A percentile compares a stretch with the other conserved stretches of the same genome.
Evolutionary conservation across 64 coral and sea anemone genomes (phyloP).

Genomic region (Montipora capricornis): DNA sequence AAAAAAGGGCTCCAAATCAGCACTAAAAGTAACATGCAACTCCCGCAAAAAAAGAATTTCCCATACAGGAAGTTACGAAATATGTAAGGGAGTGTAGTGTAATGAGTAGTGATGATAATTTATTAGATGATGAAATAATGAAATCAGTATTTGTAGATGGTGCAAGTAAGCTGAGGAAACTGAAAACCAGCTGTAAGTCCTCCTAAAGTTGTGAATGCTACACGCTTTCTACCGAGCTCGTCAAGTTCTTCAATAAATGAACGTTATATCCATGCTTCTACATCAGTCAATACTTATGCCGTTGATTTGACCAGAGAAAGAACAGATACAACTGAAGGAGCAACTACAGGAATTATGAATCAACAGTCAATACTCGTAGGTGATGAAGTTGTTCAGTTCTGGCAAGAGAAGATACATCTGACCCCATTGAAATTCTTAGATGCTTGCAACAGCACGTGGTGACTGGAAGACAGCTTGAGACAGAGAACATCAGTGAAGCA

Average conservation of each 20-base stretch:
- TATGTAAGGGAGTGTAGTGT: background rate
- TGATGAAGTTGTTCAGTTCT: slow-evolving; percentile 44
- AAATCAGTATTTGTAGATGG: background rate
- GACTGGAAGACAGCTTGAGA: slow-evolving; percentile 42
- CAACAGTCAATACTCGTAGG: background rate
- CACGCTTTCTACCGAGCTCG: no score
- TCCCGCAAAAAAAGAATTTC: slow-evolving; percentile 17
- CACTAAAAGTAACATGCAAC: slow-evolving; percentile 34
- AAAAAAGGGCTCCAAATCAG: slow-evolving; percentile 24
- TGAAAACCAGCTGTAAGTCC: background rate
- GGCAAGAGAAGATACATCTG: slow-evolving; percentile 60
- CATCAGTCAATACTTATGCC: background rate
- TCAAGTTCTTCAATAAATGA: no score
- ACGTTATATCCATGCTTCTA: background rate
- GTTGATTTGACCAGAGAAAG: slow-evolving; percentile 19
- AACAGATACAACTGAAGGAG: background rate
- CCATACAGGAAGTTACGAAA: background rate
- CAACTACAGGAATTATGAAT: background rate
- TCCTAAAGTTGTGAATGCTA: background rate
- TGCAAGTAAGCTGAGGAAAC: slow-evolving; percentile 1
- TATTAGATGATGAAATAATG: background rate
- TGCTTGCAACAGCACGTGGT: slow-evolving; percentile 48
- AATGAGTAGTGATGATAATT: background rate
- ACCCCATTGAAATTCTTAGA: slow-evolving; percentile 52
- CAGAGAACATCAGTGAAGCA: slow-evolving; percentile 33